Conservation (phyloP, 2,797 vertebrate species). For the Falco novaeseelandiae region DNA sequence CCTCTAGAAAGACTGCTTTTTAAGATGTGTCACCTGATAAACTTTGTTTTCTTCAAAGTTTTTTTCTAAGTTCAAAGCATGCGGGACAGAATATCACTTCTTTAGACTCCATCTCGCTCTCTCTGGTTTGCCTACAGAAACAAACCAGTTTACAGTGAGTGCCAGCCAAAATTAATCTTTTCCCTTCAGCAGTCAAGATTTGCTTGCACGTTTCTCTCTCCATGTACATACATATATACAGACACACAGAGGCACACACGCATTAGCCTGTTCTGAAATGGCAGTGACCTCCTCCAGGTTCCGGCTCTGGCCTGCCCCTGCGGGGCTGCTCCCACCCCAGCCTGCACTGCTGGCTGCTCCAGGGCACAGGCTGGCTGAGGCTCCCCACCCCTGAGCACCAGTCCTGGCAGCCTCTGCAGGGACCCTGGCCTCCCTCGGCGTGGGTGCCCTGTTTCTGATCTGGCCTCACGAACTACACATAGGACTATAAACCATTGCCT, state of each 20-base stretch:
- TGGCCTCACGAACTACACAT: background rate
- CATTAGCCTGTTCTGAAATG: background rate
- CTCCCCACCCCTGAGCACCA: background rate
- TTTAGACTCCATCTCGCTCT: background rate
- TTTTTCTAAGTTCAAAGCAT: background rate
- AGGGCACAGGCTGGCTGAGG: background rate
- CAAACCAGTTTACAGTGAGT: background rate
- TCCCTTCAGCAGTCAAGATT: background rate
- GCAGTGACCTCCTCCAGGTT: background rate
- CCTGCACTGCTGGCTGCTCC: background rate
- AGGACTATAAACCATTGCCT: background rate
- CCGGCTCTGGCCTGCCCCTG: background rate
- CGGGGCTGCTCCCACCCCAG: background rate
- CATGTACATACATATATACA: accelerated
- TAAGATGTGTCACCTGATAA: background rate
- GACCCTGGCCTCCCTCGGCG: background rate
- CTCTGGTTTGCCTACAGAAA: background rate
- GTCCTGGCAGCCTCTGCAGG: background rate
- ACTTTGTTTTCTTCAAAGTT: background rate
- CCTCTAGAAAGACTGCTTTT: background rate
- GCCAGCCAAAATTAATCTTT: background rate
- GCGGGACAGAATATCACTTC: background rate
- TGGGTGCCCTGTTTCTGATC: background rate
- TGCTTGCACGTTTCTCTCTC: no score
- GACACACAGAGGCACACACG: accelerated